These are phyloP conservation scores for Teinopalpus imperialis DNA, from an alignment of 2,888 invertebrate species.

Conservation along the genomic window DNA sequence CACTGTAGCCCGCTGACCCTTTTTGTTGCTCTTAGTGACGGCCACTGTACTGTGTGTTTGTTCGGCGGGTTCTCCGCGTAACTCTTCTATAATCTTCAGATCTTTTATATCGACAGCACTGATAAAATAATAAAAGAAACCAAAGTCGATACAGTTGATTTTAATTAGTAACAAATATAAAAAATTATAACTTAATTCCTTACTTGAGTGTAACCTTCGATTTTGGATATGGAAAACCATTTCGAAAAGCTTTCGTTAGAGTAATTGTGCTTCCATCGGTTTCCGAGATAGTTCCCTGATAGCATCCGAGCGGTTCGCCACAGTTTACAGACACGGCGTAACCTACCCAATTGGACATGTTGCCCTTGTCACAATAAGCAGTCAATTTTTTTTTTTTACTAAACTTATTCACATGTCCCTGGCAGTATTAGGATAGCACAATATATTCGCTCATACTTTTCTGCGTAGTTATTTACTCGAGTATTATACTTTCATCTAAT, in stretches of 20 bases:
- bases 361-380: too few species aligned
- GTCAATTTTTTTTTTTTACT: too few species aligned
- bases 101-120: slow-evolving; percentile 89
- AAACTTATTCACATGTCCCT: too few species aligned
- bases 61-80: slow-evolving; percentile 65
- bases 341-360: slow-evolving; percentile 86
- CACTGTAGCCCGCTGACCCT: slow-evolving; percentile 58
- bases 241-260: slow-evolving; percentile 90
- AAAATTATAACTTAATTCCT: too few species aligned
- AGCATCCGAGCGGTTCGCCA: slow-evolving; percentile 88
- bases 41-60: slow-evolving; percentile 68
- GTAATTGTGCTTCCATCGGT: slow-evolving; percentile 88
- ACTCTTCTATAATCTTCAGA: slow-evolving; percentile 87
- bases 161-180: too few species aligned
- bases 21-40: slow-evolving; percentile 55
- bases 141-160: too few species aligned
- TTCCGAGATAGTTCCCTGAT: slow-evolving; percentile 89
- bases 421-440: too few species aligned
- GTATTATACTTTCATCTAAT: too few species aligned
- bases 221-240: slow-evolving; percentile 84
- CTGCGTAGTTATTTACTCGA: too few species aligned
- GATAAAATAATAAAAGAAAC: slow-evolving; percentile 35
- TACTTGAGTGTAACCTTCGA: slow-evolving; percentile 76
- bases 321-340: slow-evolving; percentile 93
- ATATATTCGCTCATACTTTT: too few species aligned